These are phyloP conservation scores for Sorex araneus DNA, from an alignment of 2,113 vertebrate species.

Conservation along the genomic window DNA sequence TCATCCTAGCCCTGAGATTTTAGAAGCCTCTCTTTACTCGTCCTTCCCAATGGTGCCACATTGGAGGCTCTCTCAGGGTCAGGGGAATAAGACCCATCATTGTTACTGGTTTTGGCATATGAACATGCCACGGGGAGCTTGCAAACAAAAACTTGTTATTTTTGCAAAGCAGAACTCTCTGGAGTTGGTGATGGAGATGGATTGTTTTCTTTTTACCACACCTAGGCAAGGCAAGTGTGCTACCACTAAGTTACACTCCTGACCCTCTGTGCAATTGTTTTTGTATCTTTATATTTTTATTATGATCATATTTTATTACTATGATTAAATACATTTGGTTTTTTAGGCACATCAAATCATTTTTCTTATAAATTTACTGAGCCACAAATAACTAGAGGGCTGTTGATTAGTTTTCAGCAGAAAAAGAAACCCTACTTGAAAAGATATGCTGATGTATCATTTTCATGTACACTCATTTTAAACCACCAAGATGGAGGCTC, in stretches of 20 bases:
- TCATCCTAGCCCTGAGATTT: no score
- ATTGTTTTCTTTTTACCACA: no score
- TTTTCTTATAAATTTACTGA: conserved; percentile 60
- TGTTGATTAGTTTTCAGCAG: conserved; percentile 81
- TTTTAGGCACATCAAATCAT: conserved; percentile 49
- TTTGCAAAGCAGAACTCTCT: not conserved
- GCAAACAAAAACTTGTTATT: not conserved
- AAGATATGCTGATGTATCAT: conserved; percentile 74
- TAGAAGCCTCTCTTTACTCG: no score
- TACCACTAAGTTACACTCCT: no score
- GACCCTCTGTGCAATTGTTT: not conserved
- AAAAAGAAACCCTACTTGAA: conserved; percentile 66
- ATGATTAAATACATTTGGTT: conserved; percentile 31
- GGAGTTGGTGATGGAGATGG: not conserved
- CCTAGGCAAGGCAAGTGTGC: no score
- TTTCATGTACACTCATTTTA: conserved; percentile 68
- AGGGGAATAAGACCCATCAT: no score
- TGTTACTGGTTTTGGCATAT: no score
- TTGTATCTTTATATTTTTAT: not conserved
- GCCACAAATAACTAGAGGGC: conserved; percentile 73
- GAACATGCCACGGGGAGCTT: no score
- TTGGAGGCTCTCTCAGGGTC: no score
- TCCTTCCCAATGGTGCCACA: no score
- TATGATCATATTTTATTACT: not conserved
- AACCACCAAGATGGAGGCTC: conserved; percentile 68